Percentiles rank a stretch among this genome's conserved stretches.
Conservation (phyloP, 2,797 vertebrate genomes). For the Vespertilio murinus region DNA sequence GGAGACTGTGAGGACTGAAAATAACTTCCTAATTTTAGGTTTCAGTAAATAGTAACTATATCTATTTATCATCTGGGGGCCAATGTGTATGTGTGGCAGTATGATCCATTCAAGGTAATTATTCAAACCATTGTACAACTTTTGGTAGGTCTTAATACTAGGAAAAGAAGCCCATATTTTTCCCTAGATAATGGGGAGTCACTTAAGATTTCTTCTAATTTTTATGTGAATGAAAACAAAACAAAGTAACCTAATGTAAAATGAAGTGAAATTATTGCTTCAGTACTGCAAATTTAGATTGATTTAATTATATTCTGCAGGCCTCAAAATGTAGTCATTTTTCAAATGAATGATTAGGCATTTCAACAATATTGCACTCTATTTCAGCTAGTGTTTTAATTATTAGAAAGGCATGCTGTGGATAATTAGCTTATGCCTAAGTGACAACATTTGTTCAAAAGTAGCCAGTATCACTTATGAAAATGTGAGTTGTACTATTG, state of each 20-base stretch:
- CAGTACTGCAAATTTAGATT: not conserved
- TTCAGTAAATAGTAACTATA: not conserved
- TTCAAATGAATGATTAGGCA: slow-evolving; percentile 30
- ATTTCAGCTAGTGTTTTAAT: not conserved
- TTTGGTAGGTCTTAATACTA: not conserved
- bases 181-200: not conserved
- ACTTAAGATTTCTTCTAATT: not conserved
- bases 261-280: slow-evolving; percentile 37
- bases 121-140: not conserved
- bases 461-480: not conserved
- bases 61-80: not conserved
- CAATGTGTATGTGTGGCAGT: not conserved
- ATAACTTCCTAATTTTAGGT: not conserved
- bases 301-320: slow-evolving; percentile 34
- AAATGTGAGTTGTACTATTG: not conserved
- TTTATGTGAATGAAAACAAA: slow-evolving; percentile 48
- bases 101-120: slow-evolving; percentile 38
- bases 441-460: slow-evolving; percentile 10
- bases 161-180: not conserved
- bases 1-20: not conserved
- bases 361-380: not conserved
- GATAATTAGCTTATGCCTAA: not conserved
- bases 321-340: slow-evolving; percentile 15
- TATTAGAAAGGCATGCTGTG: not conserved
- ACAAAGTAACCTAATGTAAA: slow-evolving; percentile 52